These are phyloP conservation scores for Sapayoa aenigma DNA, from an alignment of 2,113 vertebrate species.

Conservation along the genomic window DNA sequence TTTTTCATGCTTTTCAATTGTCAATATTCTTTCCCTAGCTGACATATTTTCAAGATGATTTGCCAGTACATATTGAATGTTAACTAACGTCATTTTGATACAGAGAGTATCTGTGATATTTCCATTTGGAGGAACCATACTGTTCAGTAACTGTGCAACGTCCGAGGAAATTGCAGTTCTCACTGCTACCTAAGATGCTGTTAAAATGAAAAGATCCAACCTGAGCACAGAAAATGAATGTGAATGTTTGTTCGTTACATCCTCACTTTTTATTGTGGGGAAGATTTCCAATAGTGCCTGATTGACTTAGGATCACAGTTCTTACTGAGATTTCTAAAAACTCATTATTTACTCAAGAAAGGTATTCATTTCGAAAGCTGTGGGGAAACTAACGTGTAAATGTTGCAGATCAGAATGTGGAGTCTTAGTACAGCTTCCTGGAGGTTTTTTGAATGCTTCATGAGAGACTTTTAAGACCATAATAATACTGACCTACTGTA, in stretches of 20 bases:
- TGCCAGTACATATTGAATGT: background rate
- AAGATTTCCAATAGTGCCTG: background rate
- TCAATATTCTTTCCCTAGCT: background rate
- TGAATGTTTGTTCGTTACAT: background rate
- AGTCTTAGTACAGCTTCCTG: background rate
- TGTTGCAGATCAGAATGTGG: background rate
- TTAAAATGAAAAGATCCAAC: background rate
- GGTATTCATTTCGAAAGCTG: background rate
- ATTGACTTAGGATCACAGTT: background rate
- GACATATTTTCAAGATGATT: background rate
- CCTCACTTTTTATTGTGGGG: background rate
- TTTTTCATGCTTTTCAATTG: background rate
- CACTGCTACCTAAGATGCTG: background rate
- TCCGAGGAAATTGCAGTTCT: background rate
- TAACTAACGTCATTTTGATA: background rate
- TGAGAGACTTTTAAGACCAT: background rate
- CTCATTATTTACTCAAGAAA: background rate
- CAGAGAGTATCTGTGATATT: background rate
- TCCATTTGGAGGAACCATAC: background rate
- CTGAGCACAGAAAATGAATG: background rate
- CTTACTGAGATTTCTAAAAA: background rate
- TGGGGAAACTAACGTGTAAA: background rate
- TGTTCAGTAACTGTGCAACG: background rate
- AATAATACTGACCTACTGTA: background rate
- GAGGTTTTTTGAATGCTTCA: background rate